Percentiles rank a stretch among this genome's conserved stretches.
Evolutionary conservation across 2,888 invertebrate genomes (phyloP).

Genomic region (Trachelus stipa): DNA sequence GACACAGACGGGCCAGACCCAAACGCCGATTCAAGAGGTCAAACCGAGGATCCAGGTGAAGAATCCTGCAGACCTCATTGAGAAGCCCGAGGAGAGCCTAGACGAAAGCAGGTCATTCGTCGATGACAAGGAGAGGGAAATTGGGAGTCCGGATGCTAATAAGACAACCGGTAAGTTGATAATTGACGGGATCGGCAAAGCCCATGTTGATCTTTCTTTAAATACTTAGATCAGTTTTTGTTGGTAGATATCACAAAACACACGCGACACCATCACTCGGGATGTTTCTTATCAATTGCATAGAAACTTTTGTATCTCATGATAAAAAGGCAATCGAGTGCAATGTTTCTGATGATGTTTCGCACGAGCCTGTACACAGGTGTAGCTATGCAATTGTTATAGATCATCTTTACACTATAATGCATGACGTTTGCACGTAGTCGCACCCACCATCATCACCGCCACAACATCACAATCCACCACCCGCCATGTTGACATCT

Average conservation of each 20-base stretch:
- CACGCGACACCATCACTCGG: background rate
- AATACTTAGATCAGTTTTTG: background rate
- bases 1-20: conserved; percentile 19
- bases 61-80: conserved; percentile 61
- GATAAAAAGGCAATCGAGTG: background rate
- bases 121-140: conserved; percentile 55
- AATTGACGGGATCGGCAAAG: background rate
- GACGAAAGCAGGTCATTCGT: conserved; percentile 48
- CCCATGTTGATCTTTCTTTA: background rate
- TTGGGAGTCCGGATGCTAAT: conserved; percentile 54
- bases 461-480: background rate
- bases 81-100: conserved; percentile 51
- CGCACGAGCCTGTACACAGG: background rate
- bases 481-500: conserved; percentile 2
- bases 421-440: conserved; percentile 47
- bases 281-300: background rate
- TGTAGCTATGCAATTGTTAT: background rate
- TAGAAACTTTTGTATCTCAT: background rate
- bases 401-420: background rate
- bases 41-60: conserved; percentile 64
- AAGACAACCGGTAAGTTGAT: conserved; percentile 59
- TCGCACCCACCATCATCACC: conserved; percentile 30
- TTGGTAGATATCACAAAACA: background rate
- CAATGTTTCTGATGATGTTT: background rate
- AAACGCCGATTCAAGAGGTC: conserved; percentile 39